These are phyloP conservation scores for Zygothrica quintamaculata DNA, from an alignment of 2,888 invertebrate genomes.

Conservation along the genomic window DNA sequence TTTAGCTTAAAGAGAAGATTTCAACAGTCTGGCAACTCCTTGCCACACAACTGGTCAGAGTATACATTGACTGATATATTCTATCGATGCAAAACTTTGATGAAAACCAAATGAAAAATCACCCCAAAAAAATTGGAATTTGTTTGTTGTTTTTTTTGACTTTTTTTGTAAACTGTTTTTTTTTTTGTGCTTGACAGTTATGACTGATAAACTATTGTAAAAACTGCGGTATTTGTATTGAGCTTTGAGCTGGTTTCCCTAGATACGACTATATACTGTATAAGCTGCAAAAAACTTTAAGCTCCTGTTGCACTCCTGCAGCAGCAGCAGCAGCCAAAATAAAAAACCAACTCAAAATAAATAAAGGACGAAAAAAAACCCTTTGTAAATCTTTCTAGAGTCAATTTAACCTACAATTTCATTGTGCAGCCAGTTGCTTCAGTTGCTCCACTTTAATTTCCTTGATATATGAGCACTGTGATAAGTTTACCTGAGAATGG, in stretches of 20 bases:
- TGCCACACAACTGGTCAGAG: too few species aligned
- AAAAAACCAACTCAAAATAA: too few species aligned
- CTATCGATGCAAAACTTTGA: too few species aligned
- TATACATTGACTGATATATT: too few species aligned
- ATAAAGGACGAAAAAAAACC: background rate
- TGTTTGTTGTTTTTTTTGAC: too few species aligned
- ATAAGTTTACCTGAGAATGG: slow-evolving; percentile 72
- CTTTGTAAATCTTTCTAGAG: background rate
- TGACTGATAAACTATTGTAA: slow-evolving; percentile 57
- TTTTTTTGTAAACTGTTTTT: slow-evolving; percentile 16
- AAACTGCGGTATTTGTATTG: slow-evolving; percentile 51
- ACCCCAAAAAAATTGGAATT: too few species aligned
- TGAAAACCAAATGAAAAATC: too few species aligned
- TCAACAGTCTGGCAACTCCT: too few species aligned
- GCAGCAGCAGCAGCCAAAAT: slow-evolving; percentile 13
- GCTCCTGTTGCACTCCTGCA: slow-evolving; percentile 1
- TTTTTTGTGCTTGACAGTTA: slow-evolving; percentile 27
- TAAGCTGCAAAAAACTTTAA: slow-evolving; percentile 22
- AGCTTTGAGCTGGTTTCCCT: slow-evolving; percentile 6
- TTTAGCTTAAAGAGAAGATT: too few species aligned
- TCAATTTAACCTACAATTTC: background rate
- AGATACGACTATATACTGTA: slow-evolving; percentile 1
- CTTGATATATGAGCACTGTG: slow-evolving; percentile 66
- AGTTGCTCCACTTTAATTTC: slow-evolving; percentile 58
- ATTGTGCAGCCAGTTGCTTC: too few species aligned